These are phyloP conservation scores for Orthonyx spaldingii DNA, from an alignment of 2,113 vertebrate genomes.

Conservation along the genomic window DNA sequence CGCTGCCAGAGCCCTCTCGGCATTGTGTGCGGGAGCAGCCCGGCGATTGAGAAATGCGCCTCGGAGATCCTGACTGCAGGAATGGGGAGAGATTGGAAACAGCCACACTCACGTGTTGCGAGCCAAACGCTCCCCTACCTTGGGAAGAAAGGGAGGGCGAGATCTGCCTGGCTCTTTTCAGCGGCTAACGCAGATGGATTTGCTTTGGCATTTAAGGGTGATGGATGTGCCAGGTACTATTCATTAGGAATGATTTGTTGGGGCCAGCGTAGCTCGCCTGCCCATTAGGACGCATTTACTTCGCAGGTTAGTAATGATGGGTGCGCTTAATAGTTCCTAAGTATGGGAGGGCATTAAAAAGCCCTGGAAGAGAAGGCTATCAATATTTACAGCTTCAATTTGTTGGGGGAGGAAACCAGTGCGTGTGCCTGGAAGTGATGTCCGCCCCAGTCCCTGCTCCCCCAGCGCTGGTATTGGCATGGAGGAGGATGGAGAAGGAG, in stretches of 20 bases:
- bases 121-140: conserved; percentile 19
- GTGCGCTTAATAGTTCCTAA: conserved; percentile 59
- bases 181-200: conserved; percentile 32
- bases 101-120: neutral
- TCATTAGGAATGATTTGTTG: conserved; percentile 58
- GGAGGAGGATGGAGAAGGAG: neutral
- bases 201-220: conserved; percentile 21
- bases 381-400: conserved; percentile 46
- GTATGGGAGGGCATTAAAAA: conserved; percentile 42
- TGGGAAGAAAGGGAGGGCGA: neutral
- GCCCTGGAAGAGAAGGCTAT: neutral
- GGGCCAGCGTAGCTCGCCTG: conserved; percentile 10
- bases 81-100: conserved; percentile 32
- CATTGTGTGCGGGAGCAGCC: conserved; percentile 48
- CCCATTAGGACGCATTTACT: conserved; percentile 62
- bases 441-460: rapidly evolving
- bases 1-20: neutral
- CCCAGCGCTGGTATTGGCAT: rapidly evolving
- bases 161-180: conserved; percentile 42
- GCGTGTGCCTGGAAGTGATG: neutral
- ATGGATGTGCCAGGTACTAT: conserved; percentile 49
- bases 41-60: conserved; percentile 5
- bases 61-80: neutral
- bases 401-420: neutral
- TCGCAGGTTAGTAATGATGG: conserved; percentile 58